Conservation (phyloP, 2,797 vertebrate species). For the Pseudocheirus occidentalis region DNA sequence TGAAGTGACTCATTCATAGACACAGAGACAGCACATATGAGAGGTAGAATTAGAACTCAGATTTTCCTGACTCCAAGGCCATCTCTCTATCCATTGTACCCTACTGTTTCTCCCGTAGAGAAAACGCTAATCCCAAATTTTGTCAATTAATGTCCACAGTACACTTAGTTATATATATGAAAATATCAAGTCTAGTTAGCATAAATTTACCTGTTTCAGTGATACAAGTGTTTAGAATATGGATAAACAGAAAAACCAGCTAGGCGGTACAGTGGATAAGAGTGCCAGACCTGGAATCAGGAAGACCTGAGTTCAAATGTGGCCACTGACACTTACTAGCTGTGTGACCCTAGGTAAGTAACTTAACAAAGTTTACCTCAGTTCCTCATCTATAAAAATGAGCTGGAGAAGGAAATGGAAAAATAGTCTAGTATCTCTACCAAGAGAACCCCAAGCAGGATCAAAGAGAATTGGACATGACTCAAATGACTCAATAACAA, state of each 20-base stretch:
- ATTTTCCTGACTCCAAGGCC: not conserved
- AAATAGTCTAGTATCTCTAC: not conserved
- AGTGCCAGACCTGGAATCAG: not conserved
- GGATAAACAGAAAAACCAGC: not conserved
- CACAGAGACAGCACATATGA: not conserved
- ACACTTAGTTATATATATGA: not conserved
- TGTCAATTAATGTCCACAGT: not conserved
- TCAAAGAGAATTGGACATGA: not conserved
- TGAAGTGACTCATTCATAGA: not conserved
- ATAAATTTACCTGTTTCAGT: not conserved
- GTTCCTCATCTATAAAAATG: not conserved
- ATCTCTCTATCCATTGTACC: not conserved
- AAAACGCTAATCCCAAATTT: not conserved
- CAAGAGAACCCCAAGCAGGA: not conserved
- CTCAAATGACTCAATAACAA: not conserved
- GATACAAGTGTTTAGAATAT: not conserved
- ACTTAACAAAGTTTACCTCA: not conserved
- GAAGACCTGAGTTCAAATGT: not conserved
- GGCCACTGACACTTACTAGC: not conserved
- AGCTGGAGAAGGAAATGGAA: not conserved
- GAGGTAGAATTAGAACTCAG: not conserved
- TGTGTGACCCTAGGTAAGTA: not conserved
- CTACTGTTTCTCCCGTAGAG: not conserved
- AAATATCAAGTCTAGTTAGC: not conserved
- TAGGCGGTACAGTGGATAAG: not conserved